Conservation (phyloP, 2,113 vertebrate genomes). For the Perca schrenkii region DNA sequence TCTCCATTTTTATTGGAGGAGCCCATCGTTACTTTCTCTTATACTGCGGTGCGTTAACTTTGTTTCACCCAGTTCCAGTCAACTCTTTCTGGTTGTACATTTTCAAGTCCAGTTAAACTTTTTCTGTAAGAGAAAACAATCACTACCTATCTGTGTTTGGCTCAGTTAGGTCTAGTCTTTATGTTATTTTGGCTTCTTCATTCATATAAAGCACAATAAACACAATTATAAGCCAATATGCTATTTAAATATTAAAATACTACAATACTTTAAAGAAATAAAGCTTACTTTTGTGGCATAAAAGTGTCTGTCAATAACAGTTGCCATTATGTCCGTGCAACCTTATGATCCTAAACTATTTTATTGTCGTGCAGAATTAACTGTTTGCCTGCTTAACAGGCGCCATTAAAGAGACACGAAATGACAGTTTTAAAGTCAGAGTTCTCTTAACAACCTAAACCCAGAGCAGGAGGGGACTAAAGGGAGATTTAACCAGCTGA, state of each 20-base stretch:
- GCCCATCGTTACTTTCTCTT: accelerated
- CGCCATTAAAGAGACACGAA: too few species aligned
- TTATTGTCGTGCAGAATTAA: too few species aligned
- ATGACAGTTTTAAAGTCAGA: too few species aligned
- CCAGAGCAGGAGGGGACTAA: too few species aligned
- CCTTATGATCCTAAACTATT: too few species aligned
- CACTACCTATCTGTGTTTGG: not conserved
- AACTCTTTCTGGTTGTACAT: not conserved
- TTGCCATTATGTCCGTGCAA: too few species aligned
- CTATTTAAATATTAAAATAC: not conserved
- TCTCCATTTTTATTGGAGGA: too few species aligned
- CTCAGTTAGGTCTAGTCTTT: not conserved
- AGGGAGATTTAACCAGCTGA: too few species aligned
- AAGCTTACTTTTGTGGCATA: not conserved
- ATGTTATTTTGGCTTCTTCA: not conserved
- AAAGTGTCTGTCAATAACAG: not conserved
- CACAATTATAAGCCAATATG: too few species aligned
- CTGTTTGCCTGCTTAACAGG: too few species aligned
- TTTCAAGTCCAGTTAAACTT: not conserved
- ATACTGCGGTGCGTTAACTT: not conserved
- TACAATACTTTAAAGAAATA: not conserved
- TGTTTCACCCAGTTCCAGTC: not conserved
- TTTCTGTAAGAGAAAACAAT: not conserved
- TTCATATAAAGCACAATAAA: not conserved
- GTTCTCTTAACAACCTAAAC: too few species aligned